phyloP scores from a whole-genome alignment of 1,140 invertebrate genomes.

The Pollicipes pollicipes region DNA sequence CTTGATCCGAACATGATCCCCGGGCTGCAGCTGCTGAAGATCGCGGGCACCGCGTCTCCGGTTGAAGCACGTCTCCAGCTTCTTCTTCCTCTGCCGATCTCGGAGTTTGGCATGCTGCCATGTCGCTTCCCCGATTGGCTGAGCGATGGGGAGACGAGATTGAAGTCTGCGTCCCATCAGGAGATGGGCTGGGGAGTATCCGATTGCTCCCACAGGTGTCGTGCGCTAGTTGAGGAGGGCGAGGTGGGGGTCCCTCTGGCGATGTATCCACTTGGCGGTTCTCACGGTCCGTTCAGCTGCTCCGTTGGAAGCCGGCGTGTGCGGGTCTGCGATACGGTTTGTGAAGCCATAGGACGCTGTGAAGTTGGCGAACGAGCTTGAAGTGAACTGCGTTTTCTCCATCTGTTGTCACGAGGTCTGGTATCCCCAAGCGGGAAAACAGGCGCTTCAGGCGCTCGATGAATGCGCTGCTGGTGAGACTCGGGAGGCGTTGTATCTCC shows the following conservation, averaged over 20 bases:
- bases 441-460: neutral
- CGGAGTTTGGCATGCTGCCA: neutral
- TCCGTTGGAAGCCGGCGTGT: neutral
- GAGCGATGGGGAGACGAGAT: neutral
- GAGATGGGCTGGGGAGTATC: neutral
- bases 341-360: neutral
- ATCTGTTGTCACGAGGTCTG: neutral
- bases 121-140: neutral
- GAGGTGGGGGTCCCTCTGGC: neutral
- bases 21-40: neutral
- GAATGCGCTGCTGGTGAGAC: neutral
- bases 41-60: too few species aligned
- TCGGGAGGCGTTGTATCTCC: neutral
- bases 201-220: neutral
- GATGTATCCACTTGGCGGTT: neutral
- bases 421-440: neutral
- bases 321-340: neutral
- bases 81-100: neutral
- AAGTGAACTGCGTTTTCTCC: neutral
- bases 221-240: too few species aligned
- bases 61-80: neutral
- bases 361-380: neutral
- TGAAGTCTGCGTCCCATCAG: neutral
- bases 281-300: neutral
- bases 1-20: neutral